These are phyloP conservation scores for Eidolon helvum DNA, from an alignment of 2,113 vertebrate genomes.

Conservation along the genomic window DNA sequence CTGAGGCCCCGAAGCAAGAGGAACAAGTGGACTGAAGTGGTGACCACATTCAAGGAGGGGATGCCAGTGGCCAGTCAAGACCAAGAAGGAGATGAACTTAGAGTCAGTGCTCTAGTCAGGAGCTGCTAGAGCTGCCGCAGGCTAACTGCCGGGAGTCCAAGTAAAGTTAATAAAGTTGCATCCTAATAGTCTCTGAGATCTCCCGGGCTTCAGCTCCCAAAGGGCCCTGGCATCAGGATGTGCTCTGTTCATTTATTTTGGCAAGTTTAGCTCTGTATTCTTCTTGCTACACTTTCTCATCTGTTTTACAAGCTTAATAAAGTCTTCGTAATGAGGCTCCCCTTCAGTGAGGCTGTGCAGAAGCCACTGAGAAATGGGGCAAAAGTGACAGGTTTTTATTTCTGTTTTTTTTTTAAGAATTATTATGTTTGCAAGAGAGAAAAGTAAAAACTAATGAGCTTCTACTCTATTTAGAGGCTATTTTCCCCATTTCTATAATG, in stretches of 20 bases:
- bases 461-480: not conserved
- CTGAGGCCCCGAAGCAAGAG: not conserved
- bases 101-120: not conserved
- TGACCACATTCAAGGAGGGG: not conserved
- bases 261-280: conserved; percentile 40
- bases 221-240: conserved; percentile 39
- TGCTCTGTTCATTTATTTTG: conserved; percentile 54
- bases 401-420: conserved; percentile 16
- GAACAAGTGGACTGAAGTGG: not conserved
- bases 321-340: conserved; percentile 51
- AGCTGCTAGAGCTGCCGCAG: not conserved
- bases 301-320: conserved; percentile 68
- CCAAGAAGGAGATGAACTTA: not conserved
- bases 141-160: not conserved
- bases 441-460: conserved; percentile 44
- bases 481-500: not conserved
- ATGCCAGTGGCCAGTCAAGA: not conserved
- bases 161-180: conserved; percentile 61
- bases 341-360: conserved; percentile 21
- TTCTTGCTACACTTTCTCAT: not conserved
- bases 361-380: conserved; percentile 51
- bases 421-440: conserved; percentile 48
- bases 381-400: conserved; percentile 51
- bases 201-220: conserved; percentile 26
- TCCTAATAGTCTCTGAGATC: conserved; percentile 30